phyloP scores from a whole-genome alignment of 2,888 invertebrate species.

The Xestia ashworthii region DNA sequence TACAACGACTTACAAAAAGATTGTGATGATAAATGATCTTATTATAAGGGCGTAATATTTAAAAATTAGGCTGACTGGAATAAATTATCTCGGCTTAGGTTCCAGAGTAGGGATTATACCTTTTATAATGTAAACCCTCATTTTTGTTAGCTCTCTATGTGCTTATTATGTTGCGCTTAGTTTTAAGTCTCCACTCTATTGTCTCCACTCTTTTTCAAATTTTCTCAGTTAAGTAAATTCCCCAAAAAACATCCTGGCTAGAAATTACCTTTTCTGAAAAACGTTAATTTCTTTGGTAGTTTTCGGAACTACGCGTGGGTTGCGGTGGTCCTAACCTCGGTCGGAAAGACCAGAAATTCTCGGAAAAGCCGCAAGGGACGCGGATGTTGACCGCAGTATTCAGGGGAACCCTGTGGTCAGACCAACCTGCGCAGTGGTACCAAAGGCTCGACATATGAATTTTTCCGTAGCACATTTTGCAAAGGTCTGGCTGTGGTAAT shows the following conservation, averaged over 20 bases:
- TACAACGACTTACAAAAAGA: slow-evolving; percentile 5
- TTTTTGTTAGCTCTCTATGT: slow-evolving; percentile 14
- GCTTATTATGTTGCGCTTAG: neutral
- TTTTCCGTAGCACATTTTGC: slow-evolving; percentile 61
- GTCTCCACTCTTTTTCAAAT: neutral
- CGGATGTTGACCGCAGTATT: slow-evolving; percentile 57
- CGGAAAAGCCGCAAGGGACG: slow-evolving; percentile 54
- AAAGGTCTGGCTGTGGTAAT: slow-evolving; percentile 28
- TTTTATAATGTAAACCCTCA: neutral
- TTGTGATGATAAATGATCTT: slow-evolving; percentile 37
- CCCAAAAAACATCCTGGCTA: neutral
- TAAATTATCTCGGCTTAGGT: slow-evolving; percentile 22
- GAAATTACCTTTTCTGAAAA: neutral
- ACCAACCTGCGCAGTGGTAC: slow-evolving; percentile 26
- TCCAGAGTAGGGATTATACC: neutral
- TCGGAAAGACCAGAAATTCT: slow-evolving; percentile 32
- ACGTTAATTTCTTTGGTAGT: slow-evolving; percentile 26
- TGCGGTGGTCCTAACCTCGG: slow-evolving; percentile 30
- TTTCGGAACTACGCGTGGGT: slow-evolving; percentile 22
- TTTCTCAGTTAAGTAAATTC: neutral
- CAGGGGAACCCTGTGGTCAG: slow-evolving; percentile 44
- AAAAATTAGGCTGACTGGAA: slow-evolving; percentile 36
- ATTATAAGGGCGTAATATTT: slow-evolving; percentile 20
- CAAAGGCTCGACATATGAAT: slow-evolving; percentile 57
- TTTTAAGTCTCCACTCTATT: neutral